A percentile compares a stretch with the other conserved stretches of the same genome.
Evolutionary conservation across 2,888 invertebrate species (phyloP).

Genomic region (Drosophila formosana): DNA sequence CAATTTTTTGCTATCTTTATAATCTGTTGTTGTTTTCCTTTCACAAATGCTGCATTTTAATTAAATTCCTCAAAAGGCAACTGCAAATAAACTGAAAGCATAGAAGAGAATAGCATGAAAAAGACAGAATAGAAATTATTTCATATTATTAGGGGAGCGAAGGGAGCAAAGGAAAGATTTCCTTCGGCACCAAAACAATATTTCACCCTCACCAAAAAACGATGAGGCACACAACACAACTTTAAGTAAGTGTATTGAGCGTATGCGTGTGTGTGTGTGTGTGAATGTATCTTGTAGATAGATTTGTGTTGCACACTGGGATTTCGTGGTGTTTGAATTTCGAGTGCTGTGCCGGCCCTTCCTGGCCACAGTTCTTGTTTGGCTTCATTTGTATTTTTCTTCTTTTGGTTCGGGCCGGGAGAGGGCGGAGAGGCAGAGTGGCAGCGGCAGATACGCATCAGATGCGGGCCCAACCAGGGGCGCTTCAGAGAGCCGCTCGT

Average conservation of each 20-base stretch:
- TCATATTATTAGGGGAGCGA: slow-evolving; percentile 30
- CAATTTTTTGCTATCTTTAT: slow-evolving; percentile 13
- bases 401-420: slow-evolving; percentile 26
- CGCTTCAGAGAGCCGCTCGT: slow-evolving; percentile 26
- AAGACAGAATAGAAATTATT: slow-evolving; percentile 43
- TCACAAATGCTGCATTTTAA: slow-evolving; percentile 54
- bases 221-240: slow-evolving; percentile 46
- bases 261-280: slow-evolving; percentile 5
- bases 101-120: slow-evolving; percentile 16
- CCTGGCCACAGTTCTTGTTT: slow-evolving; percentile 52
- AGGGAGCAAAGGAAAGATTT: slow-evolving; percentile 35
- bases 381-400: slow-evolving; percentile 54
- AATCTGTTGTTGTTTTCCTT: slow-evolving; percentile 19
- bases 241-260: neutral
- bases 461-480: slow-evolving; percentile 45
- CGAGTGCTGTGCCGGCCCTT: slow-evolving; percentile 44
- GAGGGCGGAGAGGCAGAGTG: slow-evolving; percentile 1
- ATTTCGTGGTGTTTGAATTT: slow-evolving; percentile 60
- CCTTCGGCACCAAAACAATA: slow-evolving; percentile 49
- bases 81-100: slow-evolving; percentile 39
- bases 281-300: slow-evolving; percentile 52
- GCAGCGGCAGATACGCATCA: slow-evolving; percentile 12
- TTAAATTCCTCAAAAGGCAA: slow-evolving; percentile 54
- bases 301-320: slow-evolving; percentile 56
- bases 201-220: slow-evolving; percentile 64